Evolutionary conservation across 2,888 invertebrate species (phyloP), one percentile per base, ranked within the genome.

Genomic region (Hypercompe scribonia): DNA sequence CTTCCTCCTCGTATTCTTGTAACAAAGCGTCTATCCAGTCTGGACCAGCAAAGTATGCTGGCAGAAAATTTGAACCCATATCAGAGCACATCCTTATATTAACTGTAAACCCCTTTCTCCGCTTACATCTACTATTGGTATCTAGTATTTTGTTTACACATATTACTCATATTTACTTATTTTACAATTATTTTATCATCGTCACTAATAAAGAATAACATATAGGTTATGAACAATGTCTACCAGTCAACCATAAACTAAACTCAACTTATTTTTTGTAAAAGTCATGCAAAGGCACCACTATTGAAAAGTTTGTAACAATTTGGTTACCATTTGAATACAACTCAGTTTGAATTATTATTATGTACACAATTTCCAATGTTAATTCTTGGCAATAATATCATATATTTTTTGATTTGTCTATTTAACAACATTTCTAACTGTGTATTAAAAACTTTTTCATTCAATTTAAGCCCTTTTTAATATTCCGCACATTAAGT

Each of bases 1-100:
- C 86, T 86, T 88, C 89, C n/a, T 82, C 78, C 28, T 86, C 81
- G 46, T 80, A 81, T 70, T 89, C 88, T 73, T 87, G 77, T 61
- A 83, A 61, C 39, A 88, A 75, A 18, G 79, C 78, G 46, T 82
- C 75, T 58, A 86, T 73, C 88, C 89, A 89, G 50, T 86, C 79
- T 24, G 81, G 72, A 33, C 74, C 71, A 36, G 78, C 67, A 72
- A 71, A 77, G 58, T 71, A 61, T 18, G 42, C 61, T 63, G 68
- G 58, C 34, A 70, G 65, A 58, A 66, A 34, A 24, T 72, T 54
- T 3, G 76, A 50, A 65, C 73, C 75, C 79, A 82, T 83, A 67
- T 73, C 70, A 54, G n/a, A 75, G 75, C 68, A 71, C 67, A 33
- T 64, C 33, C 46, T 65, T 42, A 69, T 31, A 69, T n/a, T 66